Base-by-base conservation (phyloP, 2,797 vertebrate species). In the Cryptoprocta ferox region DNA sequence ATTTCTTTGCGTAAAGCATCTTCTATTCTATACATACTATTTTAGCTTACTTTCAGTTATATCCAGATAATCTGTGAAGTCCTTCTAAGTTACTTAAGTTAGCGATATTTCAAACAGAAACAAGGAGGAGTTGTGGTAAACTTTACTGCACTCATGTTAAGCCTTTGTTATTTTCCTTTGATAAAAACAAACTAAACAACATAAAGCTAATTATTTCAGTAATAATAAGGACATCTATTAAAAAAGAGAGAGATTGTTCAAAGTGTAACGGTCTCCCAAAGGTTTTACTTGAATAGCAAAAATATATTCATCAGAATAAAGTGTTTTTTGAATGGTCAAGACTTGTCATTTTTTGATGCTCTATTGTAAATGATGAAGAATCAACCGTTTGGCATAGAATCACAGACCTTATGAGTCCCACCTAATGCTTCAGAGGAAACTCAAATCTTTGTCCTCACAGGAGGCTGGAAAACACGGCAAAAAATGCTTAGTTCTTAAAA, bases 171-270 rank as follows among this genome's bases (percentile, higher is more conserved):
- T 53, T 35, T 88, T 91, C 10, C 35, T 89, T 70, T 39, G 90
- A 75, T 42, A 39, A 81, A 91, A 95, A 70, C 1, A 21, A 93
- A 56, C 2, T 6, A 87, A 91, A 61, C 15, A 89, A 30, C 26
- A 76, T 16, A 86, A 50, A 94, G 48, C 6, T 7, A 61, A 50
- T 85, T 92, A 78, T 56, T 1, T 2, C 19, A 82, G 56, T 45
- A 48, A 94, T 86, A 97, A 87, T 86, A 39, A 95, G 4, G 6
- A 39, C 5, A 61, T 35, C 16, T 83, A 70, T 37, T 50, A 32
- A 50, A 96, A 94, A 48, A 56, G 8, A 96, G 26, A 61, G 65
- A 61, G 65, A 78, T 50, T 87, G 4, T 91, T 80, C n/a, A 81
- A 79, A 95, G 45, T 68, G 5, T 21, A 30, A 79, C 83, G 2